Evolutionary conservation across 1,140 invertebrate species (phyloP).

Genomic region (Dinothrombium tinctorium): DNA sequence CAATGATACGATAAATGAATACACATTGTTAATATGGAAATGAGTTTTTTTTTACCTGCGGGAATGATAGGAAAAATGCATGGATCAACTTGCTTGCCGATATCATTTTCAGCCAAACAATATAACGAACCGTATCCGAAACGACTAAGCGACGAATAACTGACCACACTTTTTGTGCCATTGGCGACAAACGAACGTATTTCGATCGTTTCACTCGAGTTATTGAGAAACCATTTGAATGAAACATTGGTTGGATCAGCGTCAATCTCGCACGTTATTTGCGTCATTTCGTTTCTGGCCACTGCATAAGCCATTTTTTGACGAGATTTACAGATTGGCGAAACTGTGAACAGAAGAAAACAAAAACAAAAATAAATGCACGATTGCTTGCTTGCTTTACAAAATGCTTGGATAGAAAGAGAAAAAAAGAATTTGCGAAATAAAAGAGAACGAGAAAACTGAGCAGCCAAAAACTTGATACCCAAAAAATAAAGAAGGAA

Average conservation of each 20-base stretch:
- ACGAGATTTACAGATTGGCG: neutral
- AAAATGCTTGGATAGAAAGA: too few relatives aligned
- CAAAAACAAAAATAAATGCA: too few relatives aligned
- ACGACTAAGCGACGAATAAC: neutral
- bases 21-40: too few relatives aligned
- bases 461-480: too few relatives aligned
- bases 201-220: constrained; percentile 35
- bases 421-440: too few relatives aligned
- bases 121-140: neutral
- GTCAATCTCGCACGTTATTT: constrained; percentile 55
- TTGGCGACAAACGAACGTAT: constrained; percentile 16
- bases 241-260: constrained; percentile 35
- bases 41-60: constrained; percentile 13
- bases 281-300: constrained; percentile 54
- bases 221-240: constrained; percentile 18
- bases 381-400: too few relatives aligned
- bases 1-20: too few relatives aligned
- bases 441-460: too few relatives aligned
- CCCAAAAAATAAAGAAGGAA: too few relatives aligned
- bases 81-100: constrained; percentile 17
- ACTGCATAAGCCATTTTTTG: constrained; percentile 25
- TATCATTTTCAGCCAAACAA: constrained; percentile 17
- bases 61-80: constrained; percentile 18
- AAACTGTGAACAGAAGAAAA: neutral
- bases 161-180: neutral